These are phyloP conservation scores for Temnothorax rugatulus DNA, from an alignment of 2,888 invertebrate species.

Conservation along the genomic window DNA sequence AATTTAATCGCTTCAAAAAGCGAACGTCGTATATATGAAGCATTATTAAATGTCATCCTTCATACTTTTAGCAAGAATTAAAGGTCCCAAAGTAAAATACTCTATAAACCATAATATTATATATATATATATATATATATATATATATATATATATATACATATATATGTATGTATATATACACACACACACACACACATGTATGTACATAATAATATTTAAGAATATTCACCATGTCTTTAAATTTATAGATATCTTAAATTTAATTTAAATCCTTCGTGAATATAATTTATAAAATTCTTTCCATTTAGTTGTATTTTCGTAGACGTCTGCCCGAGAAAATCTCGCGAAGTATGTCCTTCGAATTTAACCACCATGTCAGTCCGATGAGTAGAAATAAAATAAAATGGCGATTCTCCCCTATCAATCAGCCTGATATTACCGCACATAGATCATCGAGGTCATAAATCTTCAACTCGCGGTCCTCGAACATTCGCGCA, in stretches of 20 bases:
- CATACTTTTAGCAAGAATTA: not conserved
- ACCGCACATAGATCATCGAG: conserved; percentile 18
- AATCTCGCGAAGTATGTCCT: not conserved
- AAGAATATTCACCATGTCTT: not conserved
- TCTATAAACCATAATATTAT: not conserved
- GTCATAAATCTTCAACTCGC: conserved; percentile 43
- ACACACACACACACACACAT: no score
- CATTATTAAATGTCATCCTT: not conserved
- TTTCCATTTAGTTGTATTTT: not conserved
- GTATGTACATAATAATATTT: not conserved
- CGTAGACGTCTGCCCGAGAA: not conserved
- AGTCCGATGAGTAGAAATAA: conserved; percentile 5
- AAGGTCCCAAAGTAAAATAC: not conserved
- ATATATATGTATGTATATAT: no score
- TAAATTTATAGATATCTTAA: not conserved
- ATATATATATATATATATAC: no score
- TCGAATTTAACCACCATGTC: not conserved
- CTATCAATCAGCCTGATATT: conserved; percentile 40
- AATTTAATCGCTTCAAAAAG: conserved; percentile 31
- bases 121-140: no score
- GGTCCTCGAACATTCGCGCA: conserved; percentile 16
- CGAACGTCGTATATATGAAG: not conserved
- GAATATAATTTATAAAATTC: not conserved
- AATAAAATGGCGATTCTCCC: conserved; percentile 21
- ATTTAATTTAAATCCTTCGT: not conserved